Percentiles rank a stretch among this genome's conserved stretches.
Conservation (phyloP, 2,888 invertebrate species). For the Hoplodrina ambigua region DNA sequence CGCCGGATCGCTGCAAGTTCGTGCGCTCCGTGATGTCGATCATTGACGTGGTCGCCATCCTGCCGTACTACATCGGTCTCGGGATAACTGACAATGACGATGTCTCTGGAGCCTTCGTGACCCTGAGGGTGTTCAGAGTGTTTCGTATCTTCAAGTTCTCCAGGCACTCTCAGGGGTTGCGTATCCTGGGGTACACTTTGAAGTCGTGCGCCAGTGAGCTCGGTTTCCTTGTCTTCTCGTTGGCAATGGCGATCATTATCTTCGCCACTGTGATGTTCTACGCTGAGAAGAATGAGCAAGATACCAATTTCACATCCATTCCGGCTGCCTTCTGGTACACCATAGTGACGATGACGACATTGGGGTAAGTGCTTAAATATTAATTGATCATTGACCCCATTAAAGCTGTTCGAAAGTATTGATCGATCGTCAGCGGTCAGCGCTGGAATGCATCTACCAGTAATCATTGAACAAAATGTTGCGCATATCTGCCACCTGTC, state of each 20-base stretch:
- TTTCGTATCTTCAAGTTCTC: slow-evolving; percentile 99
- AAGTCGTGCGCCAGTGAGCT: slow-evolving; percentile 99
- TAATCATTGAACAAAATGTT: slow-evolving; percentile 56
- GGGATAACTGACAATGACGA: slow-evolving; percentile 99
- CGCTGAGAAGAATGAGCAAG: slow-evolving; percentile 99
- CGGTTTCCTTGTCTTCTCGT: slow-evolving; percentile 99
- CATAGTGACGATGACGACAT: slow-evolving; percentile 99
- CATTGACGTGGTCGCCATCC: slow-evolving; percentile 99
- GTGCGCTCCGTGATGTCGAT: slow-evolving; percentile 99
- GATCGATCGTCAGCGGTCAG: slow-evolving; percentile 46
- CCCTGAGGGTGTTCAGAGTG: slow-evolving; percentile 99
- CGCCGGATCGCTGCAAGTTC: slow-evolving; percentile 99
- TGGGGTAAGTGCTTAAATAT: slow-evolving; percentile 95
- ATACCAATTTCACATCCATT: slow-evolving; percentile 99
- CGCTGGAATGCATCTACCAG: slow-evolving; percentile 48
- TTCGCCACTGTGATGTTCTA: slow-evolving; percentile 99
- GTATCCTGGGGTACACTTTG: slow-evolving; percentile 99
- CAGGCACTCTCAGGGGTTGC: slow-evolving; percentile 99
- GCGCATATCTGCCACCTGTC: slow-evolving; percentile 82
- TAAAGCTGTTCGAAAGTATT: slow-evolving; percentile 36
- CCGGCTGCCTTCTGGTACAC: slow-evolving; percentile 99
- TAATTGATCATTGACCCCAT: slow-evolving; percentile 40
- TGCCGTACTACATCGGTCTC: slow-evolving; percentile 99
- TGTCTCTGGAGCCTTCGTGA: slow-evolving; percentile 99
- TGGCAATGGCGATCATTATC: slow-evolving; percentile 99